Conservation (phyloP, 2,888 invertebrate species). For the Agriopis leucophaearia region DNA sequence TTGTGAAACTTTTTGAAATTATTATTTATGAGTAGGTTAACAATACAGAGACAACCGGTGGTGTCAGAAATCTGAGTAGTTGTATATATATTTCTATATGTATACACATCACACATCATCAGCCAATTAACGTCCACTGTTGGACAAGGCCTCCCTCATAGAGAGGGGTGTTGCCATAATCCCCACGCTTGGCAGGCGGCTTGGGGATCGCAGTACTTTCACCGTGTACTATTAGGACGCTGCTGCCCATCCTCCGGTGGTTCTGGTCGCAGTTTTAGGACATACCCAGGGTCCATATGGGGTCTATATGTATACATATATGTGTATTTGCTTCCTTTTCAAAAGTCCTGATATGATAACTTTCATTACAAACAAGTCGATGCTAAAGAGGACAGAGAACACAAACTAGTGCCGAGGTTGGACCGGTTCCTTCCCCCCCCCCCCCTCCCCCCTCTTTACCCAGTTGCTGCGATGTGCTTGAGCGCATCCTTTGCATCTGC, state of each 20-base stretch:
- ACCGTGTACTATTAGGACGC: too few species aligned
- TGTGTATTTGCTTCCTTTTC: slow-evolving; percentile 19
- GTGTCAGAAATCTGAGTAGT: not conserved
- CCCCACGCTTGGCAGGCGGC: too few species aligned
- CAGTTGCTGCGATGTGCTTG: slow-evolving; percentile 61
- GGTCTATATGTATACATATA: too few species aligned
- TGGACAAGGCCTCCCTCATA: too few species aligned
- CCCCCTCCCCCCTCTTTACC: slow-evolving; percentile 43
- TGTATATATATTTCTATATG: too few species aligned
- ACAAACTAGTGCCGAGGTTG: slow-evolving; percentile 63
- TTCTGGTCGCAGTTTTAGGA: too few species aligned
- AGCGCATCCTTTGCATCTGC: slow-evolving; percentile 67
- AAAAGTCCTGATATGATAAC: slow-evolving; percentile 26
- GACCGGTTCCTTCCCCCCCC: slow-evolving; percentile 63
- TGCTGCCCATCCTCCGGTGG: too few species aligned
- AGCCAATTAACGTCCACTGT: too few species aligned
- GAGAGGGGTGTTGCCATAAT: too few species aligned
- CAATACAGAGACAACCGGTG: slow-evolving; percentile 7
- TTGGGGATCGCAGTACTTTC: too few species aligned
- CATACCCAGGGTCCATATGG: too few species aligned
- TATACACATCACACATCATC: too few species aligned
- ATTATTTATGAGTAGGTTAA: slow-evolving; percentile 3
- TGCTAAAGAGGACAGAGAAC: slow-evolving; percentile 73
- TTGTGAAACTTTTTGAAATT: not conserved
- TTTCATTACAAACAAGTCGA: slow-evolving; percentile 59